Conservation (phyloP, 2,797 vertebrate species). For the Lacerta bilineata region DNA sequence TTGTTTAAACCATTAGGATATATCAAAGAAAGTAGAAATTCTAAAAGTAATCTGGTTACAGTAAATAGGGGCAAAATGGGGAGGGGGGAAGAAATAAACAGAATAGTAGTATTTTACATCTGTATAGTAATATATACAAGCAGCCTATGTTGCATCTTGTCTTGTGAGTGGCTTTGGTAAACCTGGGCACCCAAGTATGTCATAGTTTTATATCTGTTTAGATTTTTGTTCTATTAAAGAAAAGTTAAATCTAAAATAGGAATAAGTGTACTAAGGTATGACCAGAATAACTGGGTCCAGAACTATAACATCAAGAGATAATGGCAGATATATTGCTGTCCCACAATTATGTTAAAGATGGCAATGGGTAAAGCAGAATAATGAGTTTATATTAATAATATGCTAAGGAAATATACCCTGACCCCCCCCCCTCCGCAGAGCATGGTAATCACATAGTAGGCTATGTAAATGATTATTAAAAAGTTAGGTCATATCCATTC, state of each 20-base stretch:
- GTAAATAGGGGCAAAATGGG: neutral
- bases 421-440: neutral
- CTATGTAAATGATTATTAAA: neutral
- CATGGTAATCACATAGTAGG: neutral
- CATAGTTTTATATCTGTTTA: neutral
- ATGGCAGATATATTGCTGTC: neutral
- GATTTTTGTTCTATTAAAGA: neutral
- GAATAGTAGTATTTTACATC: neutral
- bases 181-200: neutral
- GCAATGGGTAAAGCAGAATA: neutral
- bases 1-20: neutral
- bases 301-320: neutral
- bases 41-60: neutral
- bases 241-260: neutral
- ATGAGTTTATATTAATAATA: neutral
- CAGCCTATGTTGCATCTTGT: neutral
- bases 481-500: neutral
- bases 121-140: neutral
- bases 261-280: neutral
- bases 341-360: neutral
- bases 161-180: neutral
- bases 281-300: neutral
- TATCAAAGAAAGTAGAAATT: neutral
- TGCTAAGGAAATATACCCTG: neutral
- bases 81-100: neutral